Base-by-base conservation (phyloP, 2,888 invertebrate genomes). In the Drosophila ochracea region DNA sequence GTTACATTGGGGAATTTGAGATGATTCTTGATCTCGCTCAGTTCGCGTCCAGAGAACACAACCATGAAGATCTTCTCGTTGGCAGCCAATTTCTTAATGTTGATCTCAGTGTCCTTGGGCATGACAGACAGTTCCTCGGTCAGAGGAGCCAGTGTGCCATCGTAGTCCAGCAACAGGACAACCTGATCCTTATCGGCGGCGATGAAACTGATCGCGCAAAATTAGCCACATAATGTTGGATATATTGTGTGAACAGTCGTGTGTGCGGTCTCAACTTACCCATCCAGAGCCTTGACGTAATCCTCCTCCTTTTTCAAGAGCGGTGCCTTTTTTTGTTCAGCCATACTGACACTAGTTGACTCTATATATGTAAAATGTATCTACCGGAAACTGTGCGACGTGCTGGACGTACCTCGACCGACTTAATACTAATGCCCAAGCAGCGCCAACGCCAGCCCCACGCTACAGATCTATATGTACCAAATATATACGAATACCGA, bases 131-230 rank as follows among this genome's bases (percentile, higher is more conserved):
- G 82, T 93, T 96, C 96, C 39, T 96, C 95, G 43, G 96, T 96
- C 58, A 97, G 95, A 3, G 96, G 96, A 5, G 96, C 96, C 80
- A 97, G 93, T 41, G 96, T 97, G 75, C 96, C 96, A 92, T 97
- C 96, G 91, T 96, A 97, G 91, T 97, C 96, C 91, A 96, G 93
- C 28, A 96, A 91, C 49, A 97, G 93, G 1, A 96, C 96, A 84
- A 96, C 92, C 92, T 96, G 95, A 91, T 96, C 95, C 59, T 78
- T 90, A 31, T 95, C 94, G 59, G 95, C 94, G 67, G 95, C 95
- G 83, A 96, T 91, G 81, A 93, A 93, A 77, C 93, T 93, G 30
- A 54, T 11, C 35, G 35, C 50, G 16, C 41, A 21, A 4, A 10
- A 35, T 59, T 54, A 39, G 30, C 35, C 37, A 47, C n/a, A 59